Conservation (phyloP, 2,888 invertebrate genomes). For the Incurvaria masculella region DNA sequence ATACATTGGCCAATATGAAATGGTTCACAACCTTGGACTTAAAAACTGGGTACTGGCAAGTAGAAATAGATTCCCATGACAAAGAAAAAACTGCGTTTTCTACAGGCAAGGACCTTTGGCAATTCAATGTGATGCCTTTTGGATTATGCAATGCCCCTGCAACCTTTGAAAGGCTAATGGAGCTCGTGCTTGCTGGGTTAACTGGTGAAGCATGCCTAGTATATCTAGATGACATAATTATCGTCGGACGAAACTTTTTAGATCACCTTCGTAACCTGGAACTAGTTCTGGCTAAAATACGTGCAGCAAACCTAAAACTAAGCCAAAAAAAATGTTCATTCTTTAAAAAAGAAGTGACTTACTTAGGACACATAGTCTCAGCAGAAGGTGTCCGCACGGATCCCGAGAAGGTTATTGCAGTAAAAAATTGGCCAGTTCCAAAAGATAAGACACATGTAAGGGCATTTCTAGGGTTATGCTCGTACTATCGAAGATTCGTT, state of each 20-base stretch:
- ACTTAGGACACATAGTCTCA: background rate
- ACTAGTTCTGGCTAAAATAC: too few relatives aligned
- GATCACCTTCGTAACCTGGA: too few relatives aligned
- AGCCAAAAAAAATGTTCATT: conserved; percentile 8
- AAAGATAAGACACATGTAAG: background rate
- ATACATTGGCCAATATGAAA: conserved; percentile 20
- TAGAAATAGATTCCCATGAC: conserved; percentile 15
- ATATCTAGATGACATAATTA: conserved; percentile 18
- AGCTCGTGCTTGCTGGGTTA: conserved; percentile 13
- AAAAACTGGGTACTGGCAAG: conserved; percentile 28
- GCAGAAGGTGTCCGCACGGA: background rate
- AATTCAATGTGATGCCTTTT: conserved; percentile 24
- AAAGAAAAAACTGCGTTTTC: conserved; percentile 22
- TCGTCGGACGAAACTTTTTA: too few relatives aligned
- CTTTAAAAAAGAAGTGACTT: background rate
- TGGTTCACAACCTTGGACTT: conserved; percentile 26
- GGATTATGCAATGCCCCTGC: conserved; percentile 22
- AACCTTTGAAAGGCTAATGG: conserved; percentile 21
- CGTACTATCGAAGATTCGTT: conserved; percentile 13
- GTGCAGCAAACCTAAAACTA: conserved; percentile 9
- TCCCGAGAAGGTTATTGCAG: background rate
- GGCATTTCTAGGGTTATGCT: conserved; percentile 16
- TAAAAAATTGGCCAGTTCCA: background rate
- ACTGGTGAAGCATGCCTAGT: conserved; percentile 9
- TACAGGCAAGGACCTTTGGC: conserved; percentile 21